Evolutionary conservation across 2,113 vertebrate genomes (phyloP).

Genomic region (Gymnarchus niloticus): DNA sequence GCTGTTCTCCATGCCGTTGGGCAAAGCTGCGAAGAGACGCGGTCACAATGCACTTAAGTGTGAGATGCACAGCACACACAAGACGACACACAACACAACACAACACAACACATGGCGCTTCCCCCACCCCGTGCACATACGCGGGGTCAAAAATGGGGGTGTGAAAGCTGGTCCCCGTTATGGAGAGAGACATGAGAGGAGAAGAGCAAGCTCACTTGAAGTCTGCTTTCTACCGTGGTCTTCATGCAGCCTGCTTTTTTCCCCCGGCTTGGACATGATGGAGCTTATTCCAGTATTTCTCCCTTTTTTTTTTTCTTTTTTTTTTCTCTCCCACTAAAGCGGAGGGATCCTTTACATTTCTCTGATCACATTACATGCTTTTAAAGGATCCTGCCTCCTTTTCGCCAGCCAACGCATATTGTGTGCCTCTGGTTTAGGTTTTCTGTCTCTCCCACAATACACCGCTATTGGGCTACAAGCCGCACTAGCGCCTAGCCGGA

Average conservation of each 20-base stretch:
- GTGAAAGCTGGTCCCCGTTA: constrained; percentile 24
- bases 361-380: constrained; percentile 77
- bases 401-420: constrained; percentile 89
- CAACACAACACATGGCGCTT: background rate
- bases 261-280: constrained; percentile 69
- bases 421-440: constrained; percentile 78
- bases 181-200: constrained; percentile 18
- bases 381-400: constrained; percentile 82
- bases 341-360: constrained; percentile 67
- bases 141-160: constrained; percentile 25
- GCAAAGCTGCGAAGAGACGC: constrained; percentile 64
- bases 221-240: constrained; percentile 67
- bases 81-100: background rate
- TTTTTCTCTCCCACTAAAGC: constrained; percentile 62
- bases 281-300: constrained; percentile 64
- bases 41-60: constrained; percentile 13
- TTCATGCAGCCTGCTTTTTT: constrained; percentile 59
- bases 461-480: constrained; percentile 75
- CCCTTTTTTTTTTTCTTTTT: too few species aligned
- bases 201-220: constrained; percentile 55
- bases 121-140: constrained; percentile 13
- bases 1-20: constrained; percentile 89
- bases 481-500: constrained; percentile 50
- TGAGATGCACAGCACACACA: constrained; percentile 2
- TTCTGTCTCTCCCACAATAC: constrained; percentile 95